Evolutionary conservation across 2,113 vertebrate species (phyloP).

Genomic region (Crocuta crocuta): DNA sequence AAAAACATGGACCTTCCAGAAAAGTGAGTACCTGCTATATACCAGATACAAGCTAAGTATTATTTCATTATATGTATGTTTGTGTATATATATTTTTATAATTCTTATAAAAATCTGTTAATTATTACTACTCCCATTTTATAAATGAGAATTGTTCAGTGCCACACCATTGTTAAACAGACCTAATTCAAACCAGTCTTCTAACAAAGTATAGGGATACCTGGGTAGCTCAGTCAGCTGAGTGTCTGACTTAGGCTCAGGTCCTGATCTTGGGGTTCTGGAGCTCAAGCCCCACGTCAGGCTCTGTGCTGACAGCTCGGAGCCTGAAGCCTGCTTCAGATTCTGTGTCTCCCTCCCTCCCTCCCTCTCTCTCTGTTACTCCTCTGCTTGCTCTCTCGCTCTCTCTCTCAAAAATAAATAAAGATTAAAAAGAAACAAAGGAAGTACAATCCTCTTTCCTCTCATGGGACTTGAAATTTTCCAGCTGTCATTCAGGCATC

Average conservation of each 20-base stretch:
- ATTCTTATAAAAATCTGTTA: conserved; percentile 36
- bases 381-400: too few relatives aligned
- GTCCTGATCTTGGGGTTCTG: too few relatives aligned
- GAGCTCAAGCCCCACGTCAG: too few relatives aligned
- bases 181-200: conserved; percentile 43
- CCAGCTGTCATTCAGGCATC: not conserved
- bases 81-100: not conserved
- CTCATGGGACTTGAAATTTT: conserved; percentile 26
- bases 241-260: too few relatives aligned
- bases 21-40: conserved; percentile 33
- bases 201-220: not conserved
- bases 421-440: too few relatives aligned
- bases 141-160: not conserved
- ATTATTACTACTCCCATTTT: not conserved
- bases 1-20: conserved; percentile 18
- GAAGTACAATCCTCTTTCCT: not conserved
- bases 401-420: too few relatives aligned
- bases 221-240: too few relatives aligned
- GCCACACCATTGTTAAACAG: conserved; percentile 8
- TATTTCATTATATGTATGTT: conserved; percentile 2
- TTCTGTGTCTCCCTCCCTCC: too few relatives aligned
- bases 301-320: too few relatives aligned
- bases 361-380: too few relatives aligned
- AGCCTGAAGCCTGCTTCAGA: too few relatives aligned
- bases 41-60: conserved; percentile 40